Evolutionary conservation across 2,888 invertebrate genomes (phyloP), one percentile per base, ranked within the genome.

Genomic region (Cataglyphis altisquamis): DNA sequence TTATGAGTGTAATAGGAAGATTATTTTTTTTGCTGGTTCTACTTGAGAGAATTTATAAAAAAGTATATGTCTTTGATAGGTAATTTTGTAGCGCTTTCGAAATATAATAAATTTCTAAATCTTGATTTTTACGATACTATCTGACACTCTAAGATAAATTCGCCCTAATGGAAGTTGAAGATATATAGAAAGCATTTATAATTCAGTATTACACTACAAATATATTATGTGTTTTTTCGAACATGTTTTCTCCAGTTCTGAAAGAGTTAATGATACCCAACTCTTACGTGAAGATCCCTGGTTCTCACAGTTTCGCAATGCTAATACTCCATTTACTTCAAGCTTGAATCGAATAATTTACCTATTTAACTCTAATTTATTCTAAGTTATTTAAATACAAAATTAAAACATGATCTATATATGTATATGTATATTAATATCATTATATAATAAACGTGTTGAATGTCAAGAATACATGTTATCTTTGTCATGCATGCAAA

Each of bases 21-120:
- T 62, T n/a, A 32, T 36, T 25, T 39, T 60, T 25, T n/a, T 57
- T 12, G 6, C 15, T 72, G 12, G 6, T 12, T 18, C 12, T 18
- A 10, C 15, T 15, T n/a, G 18, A 41, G 39, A 39, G 3, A 39
- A 52, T 45, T 18, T 41, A 75, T 75, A 21, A 48, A 74, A 64
- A 21, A 36, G 5, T 15, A 32, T 32, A 15, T 41, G 29, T 62
- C 41, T n/a, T n/a, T 21, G 15, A 73, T 45, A 45, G 32, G n/a
- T 45, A 45, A 60, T 15, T 62, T 45, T 21, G n/a, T 45, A 41
- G 32, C 18, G 2, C 73, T 73, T 60, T 62, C 41, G 45, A 74
- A 25, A 75, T 75, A 39, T 75, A 32, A 36, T 8, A 15, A 39
- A 32, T 75, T 66, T 75, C 39, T 75, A 75, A 64, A 66, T 36